phyloP scores from a whole-genome alignment of 2,113 vertebrate species.

The Silurus asotus region DNA sequence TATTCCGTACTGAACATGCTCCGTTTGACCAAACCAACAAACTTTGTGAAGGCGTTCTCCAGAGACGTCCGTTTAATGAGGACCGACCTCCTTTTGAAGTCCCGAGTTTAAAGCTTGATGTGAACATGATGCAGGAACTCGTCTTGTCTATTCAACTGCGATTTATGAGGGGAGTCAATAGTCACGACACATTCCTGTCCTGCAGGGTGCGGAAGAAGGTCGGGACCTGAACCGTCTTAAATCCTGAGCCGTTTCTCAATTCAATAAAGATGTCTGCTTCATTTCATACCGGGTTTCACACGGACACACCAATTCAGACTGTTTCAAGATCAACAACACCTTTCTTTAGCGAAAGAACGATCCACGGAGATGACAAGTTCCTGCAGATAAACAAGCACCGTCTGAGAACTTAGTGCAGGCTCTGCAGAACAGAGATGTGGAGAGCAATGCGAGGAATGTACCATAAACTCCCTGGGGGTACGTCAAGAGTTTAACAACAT shows the following conservation, averaged over 20 bases:
- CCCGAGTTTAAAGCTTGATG: constrained; percentile 12
- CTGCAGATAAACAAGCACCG: constrained; percentile 20
- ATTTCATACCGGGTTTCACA: background rate
- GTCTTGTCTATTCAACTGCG: constrained; percentile 40
- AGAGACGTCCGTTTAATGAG: constrained; percentile 1
- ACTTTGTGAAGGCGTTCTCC: background rate
- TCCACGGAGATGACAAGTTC: constrained; percentile 6
- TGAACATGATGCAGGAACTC: background rate
- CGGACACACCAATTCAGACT: background rate
- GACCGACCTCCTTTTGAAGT: constrained; percentile 31
- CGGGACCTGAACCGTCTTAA: background rate
- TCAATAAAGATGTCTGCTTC: background rate
- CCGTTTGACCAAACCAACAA: background rate
- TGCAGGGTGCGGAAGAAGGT: constrained; percentile 56
- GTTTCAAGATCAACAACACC: background rate
- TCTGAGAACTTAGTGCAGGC: background rate
- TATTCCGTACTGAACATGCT: too few species aligned
- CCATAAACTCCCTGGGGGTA: constrained; percentile 8
- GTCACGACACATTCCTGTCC: constrained; percentile 58
- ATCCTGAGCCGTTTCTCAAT: background rate
- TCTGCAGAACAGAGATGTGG: background rate
- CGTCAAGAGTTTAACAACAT: background rate
- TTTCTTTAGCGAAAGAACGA: background rate
- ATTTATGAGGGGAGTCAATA: constrained; percentile 54
- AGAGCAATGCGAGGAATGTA: constrained; percentile 37